Evolutionary conservation across 2,888 invertebrate species (phyloP), one percentile per base, ranked within the genome.

Genomic region (Melikaiella ostensackeni): DNA sequence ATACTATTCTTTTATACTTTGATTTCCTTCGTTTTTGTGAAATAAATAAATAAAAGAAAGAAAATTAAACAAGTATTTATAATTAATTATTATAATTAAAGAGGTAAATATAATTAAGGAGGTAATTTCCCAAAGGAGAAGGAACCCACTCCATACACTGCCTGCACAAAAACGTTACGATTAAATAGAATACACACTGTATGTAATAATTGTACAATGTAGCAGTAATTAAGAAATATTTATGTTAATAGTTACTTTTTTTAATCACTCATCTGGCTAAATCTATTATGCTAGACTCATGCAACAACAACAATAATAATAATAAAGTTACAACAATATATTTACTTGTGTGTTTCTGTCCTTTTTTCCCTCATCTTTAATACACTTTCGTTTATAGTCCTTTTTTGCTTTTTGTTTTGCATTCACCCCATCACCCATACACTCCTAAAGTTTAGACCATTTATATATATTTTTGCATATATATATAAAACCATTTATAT

Each of bases 221-320:
- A 89, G 85, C 83, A 87, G 88, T 87, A 87, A 89, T 88, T 89
- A 88, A 89, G 88, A 89, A 89, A 85, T 87, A 88, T 86, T 89
- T 78, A 88, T 83, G 86, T 87, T 88, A 88, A 88, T 88, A 88
- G 85, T 88, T 88, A 86, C n/a, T 70, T 88, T 87, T n/a, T 85
- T 87, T 85, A 88, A 90, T 86, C 89, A 90, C 81, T 76, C 82
- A 81, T 86, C 87, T 88, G 88, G 89, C 87, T 90, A 89, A 89
- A 89, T 90, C 89, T 90, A 90, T 90, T 89, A 89, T 83, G 86
- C 90, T 90, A 89, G 87, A 89, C 87, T 88, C 89, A 90, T 90
- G 89, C 89, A 89, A 89, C 87, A 89, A 89, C 88, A 90, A 90
- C 87, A 89, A 64, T 87, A 88, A 87, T 87, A 88, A 87, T 82